These are phyloP conservation scores for Leptinotarsa haldemani DNA, from an alignment of 2,888 invertebrate species.

Conservation along the genomic window DNA sequence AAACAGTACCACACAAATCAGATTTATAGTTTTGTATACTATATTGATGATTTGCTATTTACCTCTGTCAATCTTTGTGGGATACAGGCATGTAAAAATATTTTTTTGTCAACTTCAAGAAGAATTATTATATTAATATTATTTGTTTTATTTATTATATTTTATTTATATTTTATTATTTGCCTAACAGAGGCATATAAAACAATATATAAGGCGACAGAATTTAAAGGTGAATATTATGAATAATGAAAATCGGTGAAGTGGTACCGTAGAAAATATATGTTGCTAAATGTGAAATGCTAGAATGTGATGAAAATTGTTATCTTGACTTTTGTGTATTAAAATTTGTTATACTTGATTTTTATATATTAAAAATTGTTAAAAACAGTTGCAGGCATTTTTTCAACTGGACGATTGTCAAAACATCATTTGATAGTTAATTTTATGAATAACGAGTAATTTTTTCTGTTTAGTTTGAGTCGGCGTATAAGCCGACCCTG, in stretches of 20 bases:
- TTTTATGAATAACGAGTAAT: slow-evolving; percentile 5
- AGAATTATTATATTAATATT: not conserved
- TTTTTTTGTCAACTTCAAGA: slow-evolving; percentile 82
- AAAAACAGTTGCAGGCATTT: not conserved
- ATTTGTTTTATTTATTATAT: no score
- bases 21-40: slow-evolving; percentile 87
- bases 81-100: slow-evolving; percentile 93
- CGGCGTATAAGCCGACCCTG: slow-evolving; percentile 71
- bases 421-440: not conserved
- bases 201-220: no score
- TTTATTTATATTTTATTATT: no score
- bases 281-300: no score
- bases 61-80: slow-evolving; percentile 93
- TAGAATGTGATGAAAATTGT: no score
- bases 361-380: not conserved
- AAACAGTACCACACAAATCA: slow-evolving; percentile 79
- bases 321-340: no score
- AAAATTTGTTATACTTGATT: not conserved
- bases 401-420: slow-evolving; percentile 22
- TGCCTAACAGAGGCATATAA: no score
- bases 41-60: slow-evolving; percentile 86
- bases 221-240: no score
- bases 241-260: no score
- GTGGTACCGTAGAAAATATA: no score
- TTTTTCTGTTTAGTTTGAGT: slow-evolving; percentile 67